Evolutionary conservation across 2,888 invertebrate species (phyloP).

Genomic region (Pristionchus arcanus): DNA sequence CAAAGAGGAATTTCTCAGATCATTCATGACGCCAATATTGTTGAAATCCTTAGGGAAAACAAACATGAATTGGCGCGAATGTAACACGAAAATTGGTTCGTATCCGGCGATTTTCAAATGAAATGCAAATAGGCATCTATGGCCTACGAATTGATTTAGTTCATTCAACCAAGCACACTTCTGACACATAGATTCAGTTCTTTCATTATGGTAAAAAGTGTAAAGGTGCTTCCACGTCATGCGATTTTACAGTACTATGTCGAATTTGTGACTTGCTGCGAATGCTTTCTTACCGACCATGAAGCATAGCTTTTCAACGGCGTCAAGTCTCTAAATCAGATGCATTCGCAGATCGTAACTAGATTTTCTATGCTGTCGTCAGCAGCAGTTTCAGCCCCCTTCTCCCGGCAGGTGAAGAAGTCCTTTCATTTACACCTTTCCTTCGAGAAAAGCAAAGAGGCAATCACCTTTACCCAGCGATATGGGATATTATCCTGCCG

Average conservation of each 20-base stretch:
- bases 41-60: not conserved
- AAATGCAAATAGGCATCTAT: not conserved
- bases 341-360: not conserved
- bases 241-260: too few relatives aligned
- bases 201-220: too few relatives aligned
- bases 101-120: not conserved
- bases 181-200: not conserved
- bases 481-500: not conserved
- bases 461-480: not conserved
- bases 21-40: not conserved
- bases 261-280: too few relatives aligned
- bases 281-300: too few relatives aligned
- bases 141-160: not conserved
- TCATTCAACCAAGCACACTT: not conserved
- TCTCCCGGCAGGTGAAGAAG: not conserved
- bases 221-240: too few relatives aligned
- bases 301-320: too few relatives aligned
- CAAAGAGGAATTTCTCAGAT: not conserved
- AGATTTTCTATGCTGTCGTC: not conserved
- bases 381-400: not conserved
- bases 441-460: not conserved
- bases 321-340: not conserved
- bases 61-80: not conserved
- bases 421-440: not conserved
- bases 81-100: not conserved